Evolutionary conservation across 2,888 invertebrate species (phyloP), one percentile per base, ranked within the genome.

Genomic region (Falcaria lacertinaria): DNA sequence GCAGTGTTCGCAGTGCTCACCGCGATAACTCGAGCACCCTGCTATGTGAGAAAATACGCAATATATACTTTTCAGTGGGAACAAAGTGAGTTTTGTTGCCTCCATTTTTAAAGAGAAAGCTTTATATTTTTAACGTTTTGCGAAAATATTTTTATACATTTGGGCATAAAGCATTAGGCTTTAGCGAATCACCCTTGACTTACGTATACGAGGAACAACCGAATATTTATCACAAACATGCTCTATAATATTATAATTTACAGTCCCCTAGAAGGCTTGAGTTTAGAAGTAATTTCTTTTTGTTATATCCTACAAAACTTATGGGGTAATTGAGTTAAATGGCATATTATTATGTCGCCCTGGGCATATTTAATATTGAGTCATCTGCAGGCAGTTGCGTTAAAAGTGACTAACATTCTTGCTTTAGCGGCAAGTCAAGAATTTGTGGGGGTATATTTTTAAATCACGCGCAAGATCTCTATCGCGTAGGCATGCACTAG

Each of bases 321-420:
- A n/a, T n/a, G n/a, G n/a, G n/a, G n/a, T n/a, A n/a, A n/a, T n/a
- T n/a, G n/a, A n/a, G n/a, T n/a, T n/a, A n/a, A n/a, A n/a, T n/a
- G n/a, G n/a, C n/a, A n/a, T n/a, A n/a, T 66, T 69, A 69, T 66
- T 64, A 64, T 70, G 66, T 68, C 69, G 64, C 67, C 56, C 57
- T 61, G 74, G 77, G 71, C 78, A 85, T 86, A 79, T 85, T 85
- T 83, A 81, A 84, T 82, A 60, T 48, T 11, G 11, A 28, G 11
- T 65, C 65, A 64, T 68, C 60, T 58, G 64, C 52, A 48, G 58
- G 55, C 51, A 55, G 58, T 62, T 65, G 69, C 68, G 64, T 78
- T 80, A 76, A 80, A 80, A 82, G 82, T 74, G 77, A 77, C 71
- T 57, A 55, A 62, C 74, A 78, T 78, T 71, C 64, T 57, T 56